Conservation (phyloP, 2,888 invertebrate genomes). For the Invenusta paracnida region DNA sequence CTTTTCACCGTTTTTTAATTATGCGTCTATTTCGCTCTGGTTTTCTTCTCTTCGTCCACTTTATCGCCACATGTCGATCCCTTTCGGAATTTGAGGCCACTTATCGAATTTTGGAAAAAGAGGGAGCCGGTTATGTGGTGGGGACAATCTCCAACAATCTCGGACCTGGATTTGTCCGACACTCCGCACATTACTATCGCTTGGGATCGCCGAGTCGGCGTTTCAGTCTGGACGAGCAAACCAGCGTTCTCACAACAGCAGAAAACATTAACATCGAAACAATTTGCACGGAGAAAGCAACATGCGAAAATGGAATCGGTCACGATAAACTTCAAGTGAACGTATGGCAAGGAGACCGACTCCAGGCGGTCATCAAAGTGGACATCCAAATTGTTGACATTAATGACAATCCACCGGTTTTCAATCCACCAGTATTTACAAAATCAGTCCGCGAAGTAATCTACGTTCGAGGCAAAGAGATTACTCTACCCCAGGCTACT, state of each 20-base stretch:
- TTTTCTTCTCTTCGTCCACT: slow-evolving; percentile 3
- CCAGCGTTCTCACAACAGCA: neutral
- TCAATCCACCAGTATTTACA: neutral
- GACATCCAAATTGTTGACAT: neutral
- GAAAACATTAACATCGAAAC: neutral
- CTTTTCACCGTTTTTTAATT: too few relatives aligned
- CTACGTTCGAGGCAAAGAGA: neutral
- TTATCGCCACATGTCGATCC: neutral
- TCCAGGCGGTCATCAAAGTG: neutral
- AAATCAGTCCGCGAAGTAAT: neutral
- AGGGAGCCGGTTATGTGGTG: neutral
- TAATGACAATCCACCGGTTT: neutral
- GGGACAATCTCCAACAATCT: neutral
- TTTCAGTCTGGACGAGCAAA: neutral
- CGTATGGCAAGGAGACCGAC: neutral
- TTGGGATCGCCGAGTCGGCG: neutral
- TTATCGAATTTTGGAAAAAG: neutral
- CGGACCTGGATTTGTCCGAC: neutral
- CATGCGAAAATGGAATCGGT: neutral
- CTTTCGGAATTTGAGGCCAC: neutral
- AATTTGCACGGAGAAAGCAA: neutral
- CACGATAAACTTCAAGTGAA: neutral
- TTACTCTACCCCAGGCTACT: neutral
- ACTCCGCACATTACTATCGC: neutral
- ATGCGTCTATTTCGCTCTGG: too few relatives aligned